Base-by-base conservation (phyloP, 2,888 invertebrate genomes). In the Conus canariensis region DNA sequence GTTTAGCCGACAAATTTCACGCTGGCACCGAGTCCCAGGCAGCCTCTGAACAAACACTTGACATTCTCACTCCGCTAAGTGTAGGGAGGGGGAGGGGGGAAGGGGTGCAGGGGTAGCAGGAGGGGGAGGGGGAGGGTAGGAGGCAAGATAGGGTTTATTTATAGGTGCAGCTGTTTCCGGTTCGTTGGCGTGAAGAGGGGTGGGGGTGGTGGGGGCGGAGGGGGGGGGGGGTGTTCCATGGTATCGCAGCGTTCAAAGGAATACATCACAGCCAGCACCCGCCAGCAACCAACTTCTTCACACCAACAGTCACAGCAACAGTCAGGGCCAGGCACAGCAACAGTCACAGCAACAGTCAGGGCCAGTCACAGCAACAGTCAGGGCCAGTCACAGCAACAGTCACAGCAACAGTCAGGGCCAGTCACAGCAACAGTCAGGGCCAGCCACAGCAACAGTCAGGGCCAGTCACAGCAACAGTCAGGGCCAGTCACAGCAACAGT, bases 11-110 rank as follows among this genome's bases (percentile, higher is more conserved):
- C 22, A 22, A 56, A 83, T n/a, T 83, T 83, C 82, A 83, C 82
- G 82, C 82, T 83, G 80, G 80, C 80, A 80, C 45, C 80, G 30
- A 45, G 30, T 80, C 80, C 25, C 25, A 80, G 80, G 30, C 30
- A 10, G 30, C 25, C 16, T 8, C 45, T 30, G 45, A 25, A 25
- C 16, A 77, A 30, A 5, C 82, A 14, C 82, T 83, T 83, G 56
- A 83, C 82, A 83, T 83, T 83, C 56, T 6, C 82, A 83, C 82
- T 83, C 30, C 10, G 30, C 30, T 77, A 25, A 25, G 77, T 70
- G 70, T 70, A 70, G 19, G 70, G 70, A 70, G n/a, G 70, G 16
- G 70, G 70, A 22, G 70, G 70, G 70, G 70, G 70, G 22, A 4
- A 9, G 7, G 25, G 77, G 30, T 30, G 77, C 9, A 25, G 45